These are phyloP conservation scores for Pyrrhia umbra DNA, from an alignment of 2,888 invertebrate genomes.

Conservation along the genomic window DNA sequence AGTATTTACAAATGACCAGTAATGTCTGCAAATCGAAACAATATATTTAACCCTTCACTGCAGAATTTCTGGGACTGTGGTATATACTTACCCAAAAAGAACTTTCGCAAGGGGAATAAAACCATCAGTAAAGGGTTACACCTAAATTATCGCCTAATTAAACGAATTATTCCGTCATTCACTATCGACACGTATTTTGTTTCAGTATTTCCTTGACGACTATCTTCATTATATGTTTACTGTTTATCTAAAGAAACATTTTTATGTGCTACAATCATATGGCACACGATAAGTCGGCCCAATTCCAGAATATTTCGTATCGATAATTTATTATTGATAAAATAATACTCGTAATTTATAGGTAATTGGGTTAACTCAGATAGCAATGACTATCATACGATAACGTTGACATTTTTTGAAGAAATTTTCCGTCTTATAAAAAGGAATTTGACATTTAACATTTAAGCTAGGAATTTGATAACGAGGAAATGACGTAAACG, in stretches of 20 bases:
- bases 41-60: too few species aligned
- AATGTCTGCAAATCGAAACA: too few species aligned
- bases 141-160: too few species aligned
- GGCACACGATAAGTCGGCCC: constrained; percentile 67
- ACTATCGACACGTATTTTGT: constrained; percentile 21
- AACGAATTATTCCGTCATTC: constrained; percentile 14
- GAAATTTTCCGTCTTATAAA: neutral
- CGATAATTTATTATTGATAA: constrained; percentile 69
- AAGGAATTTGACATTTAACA: neutral
- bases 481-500: neutral
- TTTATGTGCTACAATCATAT: constrained; percentile 57
- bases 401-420: constrained; percentile 33
- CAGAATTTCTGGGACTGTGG: too few species aligned
- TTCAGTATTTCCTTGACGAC: constrained; percentile 58
- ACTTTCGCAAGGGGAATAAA: too few species aligned
- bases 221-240: constrained; percentile 33
- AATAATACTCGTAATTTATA: constrained; percentile 77
- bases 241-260: constrained; percentile 45
- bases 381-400: constrained; percentile 54
- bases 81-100: too few species aligned
- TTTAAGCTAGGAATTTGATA: neutral
- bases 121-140: too few species aligned
- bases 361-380: constrained; percentile 81
- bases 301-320: constrained; percentile 68
- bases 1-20: too few species aligned